Conservation (phyloP, 2,113 vertebrate genomes). For the Cebus imitator region DNA sequence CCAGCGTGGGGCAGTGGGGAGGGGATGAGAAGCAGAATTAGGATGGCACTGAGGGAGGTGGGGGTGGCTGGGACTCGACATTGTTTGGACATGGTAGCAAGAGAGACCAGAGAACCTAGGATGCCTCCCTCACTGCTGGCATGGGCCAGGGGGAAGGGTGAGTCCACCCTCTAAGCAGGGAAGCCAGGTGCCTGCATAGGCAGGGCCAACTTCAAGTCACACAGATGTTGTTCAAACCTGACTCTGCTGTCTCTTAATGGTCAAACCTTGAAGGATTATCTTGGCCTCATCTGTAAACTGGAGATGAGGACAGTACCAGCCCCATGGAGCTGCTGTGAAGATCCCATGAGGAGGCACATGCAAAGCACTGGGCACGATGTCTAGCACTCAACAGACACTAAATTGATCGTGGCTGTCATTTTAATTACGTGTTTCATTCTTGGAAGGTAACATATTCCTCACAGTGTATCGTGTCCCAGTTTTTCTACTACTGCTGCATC, state of each 20-base stretch:
- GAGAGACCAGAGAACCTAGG: too few relatives aligned
- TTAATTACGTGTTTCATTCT: not conserved
- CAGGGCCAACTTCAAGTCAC: not conserved
- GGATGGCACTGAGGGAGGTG: not conserved
- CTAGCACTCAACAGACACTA: not conserved
- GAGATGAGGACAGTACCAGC: not conserved
- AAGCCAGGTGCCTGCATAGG: too few relatives aligned
- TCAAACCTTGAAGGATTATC: not conserved
- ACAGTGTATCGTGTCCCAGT: not conserved
- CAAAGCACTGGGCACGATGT: accelerated
- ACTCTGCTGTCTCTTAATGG: not conserved
- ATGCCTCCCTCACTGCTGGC: too few relatives aligned
- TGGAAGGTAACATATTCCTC: not conserved
- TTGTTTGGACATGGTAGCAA: not conserved
- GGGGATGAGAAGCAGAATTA: not conserved
- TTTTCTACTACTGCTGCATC: too few relatives aligned
- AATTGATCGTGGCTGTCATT: too few relatives aligned
- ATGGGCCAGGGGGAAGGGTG: not conserved
- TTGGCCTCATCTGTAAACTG: too few relatives aligned
- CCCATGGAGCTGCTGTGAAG: not conserved
- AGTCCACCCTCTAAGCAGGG: not conserved
- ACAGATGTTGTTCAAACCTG: not conserved
- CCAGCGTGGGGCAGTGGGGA: not conserved
- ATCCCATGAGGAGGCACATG: accelerated
- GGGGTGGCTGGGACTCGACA: not conserved